Evolutionary conservation across 1,140 invertebrate species (phyloP).

Genomic region (Cataglyphis hispanica): DNA sequence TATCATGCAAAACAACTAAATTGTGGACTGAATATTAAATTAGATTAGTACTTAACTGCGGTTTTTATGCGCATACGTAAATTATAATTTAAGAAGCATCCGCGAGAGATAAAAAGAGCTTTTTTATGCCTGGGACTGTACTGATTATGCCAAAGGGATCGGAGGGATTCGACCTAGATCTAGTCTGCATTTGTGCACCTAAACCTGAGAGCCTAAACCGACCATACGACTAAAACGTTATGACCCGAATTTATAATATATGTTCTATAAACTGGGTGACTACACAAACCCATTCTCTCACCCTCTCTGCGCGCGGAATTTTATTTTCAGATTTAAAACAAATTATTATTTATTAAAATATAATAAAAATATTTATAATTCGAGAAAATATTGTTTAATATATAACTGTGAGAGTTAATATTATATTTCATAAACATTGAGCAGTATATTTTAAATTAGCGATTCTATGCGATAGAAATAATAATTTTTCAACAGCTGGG

Average conservation of each 20-base stretch:
- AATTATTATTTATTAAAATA: conserved; percentile 64
- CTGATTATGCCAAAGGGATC: conserved; percentile 47
- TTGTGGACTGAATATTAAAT: conserved; percentile 11
- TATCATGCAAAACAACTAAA: neutral
- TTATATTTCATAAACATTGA: conserved; percentile 9
- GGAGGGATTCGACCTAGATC: conserved; percentile 73
- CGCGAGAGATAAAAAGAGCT: conserved; percentile 44
- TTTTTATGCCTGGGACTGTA: conserved; percentile 56
- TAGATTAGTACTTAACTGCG: conserved; percentile 15
- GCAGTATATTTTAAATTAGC: neutral
- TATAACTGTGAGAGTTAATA: conserved; percentile 1
- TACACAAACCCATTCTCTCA: conserved; percentile 21
- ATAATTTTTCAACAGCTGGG: conserved; percentile 40
- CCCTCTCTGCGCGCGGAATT: conserved; percentile 68
- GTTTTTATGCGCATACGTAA: conserved; percentile 54
- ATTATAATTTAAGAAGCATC: conserved; percentile 62
- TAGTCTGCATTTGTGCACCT: conserved; percentile 70
- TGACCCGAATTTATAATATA: conserved; percentile 84
- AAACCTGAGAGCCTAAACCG: conserved; percentile 62
- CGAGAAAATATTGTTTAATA: neutral
- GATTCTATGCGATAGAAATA: neutral
- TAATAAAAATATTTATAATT: neutral
- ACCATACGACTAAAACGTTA: conserved; percentile 69
- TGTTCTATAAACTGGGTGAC: conserved; percentile 82
- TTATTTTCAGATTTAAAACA: conserved; percentile 76